These are phyloP conservation scores for Zoanthus sociatus DNA, from an alignment of 92 coral and sea anemone genomes.

Conservation along the genomic window DNA sequence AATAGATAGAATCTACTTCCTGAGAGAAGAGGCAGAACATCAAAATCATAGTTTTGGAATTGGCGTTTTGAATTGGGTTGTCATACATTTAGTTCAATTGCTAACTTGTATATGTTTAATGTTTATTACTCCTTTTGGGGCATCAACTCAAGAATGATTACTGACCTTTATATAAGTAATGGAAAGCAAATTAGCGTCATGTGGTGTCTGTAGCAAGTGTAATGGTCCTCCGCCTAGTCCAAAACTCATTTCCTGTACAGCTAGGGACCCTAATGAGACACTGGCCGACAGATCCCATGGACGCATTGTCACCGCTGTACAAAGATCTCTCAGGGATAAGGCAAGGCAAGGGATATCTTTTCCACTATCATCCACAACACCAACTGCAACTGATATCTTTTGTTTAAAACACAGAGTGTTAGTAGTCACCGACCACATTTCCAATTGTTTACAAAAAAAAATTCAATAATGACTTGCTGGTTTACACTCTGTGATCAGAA, in stretches of 20 bases:
- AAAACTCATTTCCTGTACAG: slow-evolving; percentile 83
- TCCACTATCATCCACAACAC: slow-evolving; percentile 73
- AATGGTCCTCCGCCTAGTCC: slow-evolving; percentile 88
- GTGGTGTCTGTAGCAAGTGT: slow-evolving; percentile 85
- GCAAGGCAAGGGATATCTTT: slow-evolving; percentile 73
- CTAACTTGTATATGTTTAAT: too few species aligned
- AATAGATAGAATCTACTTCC: too few species aligned
- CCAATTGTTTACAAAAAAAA: too few species aligned
- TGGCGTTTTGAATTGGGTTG: too few species aligned
- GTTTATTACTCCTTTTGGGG: too few species aligned
- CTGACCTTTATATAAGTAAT: slow-evolving; percentile 78
- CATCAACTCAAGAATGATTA: neutral
- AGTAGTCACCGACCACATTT: too few species aligned
- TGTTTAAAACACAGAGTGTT: neutral
- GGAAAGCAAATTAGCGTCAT: slow-evolving; percentile 83
- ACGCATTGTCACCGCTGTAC: slow-evolving; percentile 82
- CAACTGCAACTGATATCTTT: slow-evolving; percentile 79
- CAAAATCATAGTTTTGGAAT: too few species aligned
- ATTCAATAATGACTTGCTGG: too few species aligned
- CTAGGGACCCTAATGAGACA: slow-evolving; percentile 88
- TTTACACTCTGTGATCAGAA: too few species aligned
- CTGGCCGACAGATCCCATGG: slow-evolving; percentile 80
- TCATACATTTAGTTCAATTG: too few species aligned
- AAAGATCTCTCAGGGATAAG: slow-evolving; percentile 73
- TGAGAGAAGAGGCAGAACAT: too few species aligned